These are phyloP conservation scores for Cephus cinctus DNA, from an alignment of 1,140 invertebrate genomes.

Conservation along the genomic window DNA sequence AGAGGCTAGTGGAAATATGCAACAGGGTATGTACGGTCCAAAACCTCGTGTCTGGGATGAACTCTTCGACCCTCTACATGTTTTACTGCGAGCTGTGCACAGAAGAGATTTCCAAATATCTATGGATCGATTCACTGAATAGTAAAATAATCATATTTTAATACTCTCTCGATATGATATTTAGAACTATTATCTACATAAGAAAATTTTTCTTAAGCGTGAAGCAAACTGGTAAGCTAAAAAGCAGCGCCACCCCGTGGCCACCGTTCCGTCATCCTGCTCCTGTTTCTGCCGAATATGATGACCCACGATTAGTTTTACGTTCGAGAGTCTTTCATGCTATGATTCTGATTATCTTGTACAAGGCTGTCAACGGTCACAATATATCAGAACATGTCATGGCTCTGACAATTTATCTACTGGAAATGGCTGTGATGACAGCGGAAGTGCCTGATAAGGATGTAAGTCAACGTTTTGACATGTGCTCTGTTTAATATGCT, in stretches of 20 bases:
- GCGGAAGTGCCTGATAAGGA: constrained; percentile 57
- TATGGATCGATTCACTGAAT: constrained; percentile 85
- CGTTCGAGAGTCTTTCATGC: constrained; percentile 82
- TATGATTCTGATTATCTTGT: constrained; percentile 78
- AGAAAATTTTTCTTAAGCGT: constrained; percentile 52
- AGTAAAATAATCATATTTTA: constrained; percentile 58
- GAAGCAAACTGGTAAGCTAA: constrained; percentile 66
- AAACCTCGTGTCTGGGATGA: constrained; percentile 86
- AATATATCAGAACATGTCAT: constrained; percentile 81
- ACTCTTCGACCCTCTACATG: constrained; percentile 92
- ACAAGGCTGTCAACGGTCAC: constrained; percentile 77
- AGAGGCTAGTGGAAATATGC: constrained; percentile 79
- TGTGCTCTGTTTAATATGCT: neutral
- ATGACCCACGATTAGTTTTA: constrained; percentile 70
- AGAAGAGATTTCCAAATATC: constrained; percentile 90
- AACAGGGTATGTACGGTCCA: constrained; percentile 93
- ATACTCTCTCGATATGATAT: neutral
- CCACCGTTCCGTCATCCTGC: constrained; percentile 78
- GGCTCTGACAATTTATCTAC: constrained; percentile 80
- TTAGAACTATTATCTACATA: constrained; percentile 7
- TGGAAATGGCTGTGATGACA: constrained; percentile 79
- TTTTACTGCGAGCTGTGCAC: constrained; percentile 86
- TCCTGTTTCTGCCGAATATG: constrained; percentile 65
- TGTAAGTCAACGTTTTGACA: constrained; percentile 27
- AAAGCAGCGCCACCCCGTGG: constrained; percentile 70